These are phyloP conservation scores for Epinephelus moara DNA, from an alignment of 2,113 vertebrate genomes.

Conservation along the genomic window DNA sequence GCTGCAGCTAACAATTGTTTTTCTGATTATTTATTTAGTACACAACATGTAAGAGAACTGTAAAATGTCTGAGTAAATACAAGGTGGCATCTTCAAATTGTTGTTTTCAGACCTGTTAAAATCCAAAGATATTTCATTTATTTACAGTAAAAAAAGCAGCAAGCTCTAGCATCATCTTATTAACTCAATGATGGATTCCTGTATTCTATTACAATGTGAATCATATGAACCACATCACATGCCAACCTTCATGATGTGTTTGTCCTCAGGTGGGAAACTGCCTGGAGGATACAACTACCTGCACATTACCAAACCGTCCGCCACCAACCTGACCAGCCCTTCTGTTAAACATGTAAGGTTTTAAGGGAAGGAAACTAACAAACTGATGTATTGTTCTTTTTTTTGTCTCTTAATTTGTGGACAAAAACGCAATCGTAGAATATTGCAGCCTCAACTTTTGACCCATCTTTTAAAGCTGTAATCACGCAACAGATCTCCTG, in stretches of 20 bases:
- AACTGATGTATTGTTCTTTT: neutral
- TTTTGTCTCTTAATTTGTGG: neutral
- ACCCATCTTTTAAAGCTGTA: neutral
- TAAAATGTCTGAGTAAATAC: too few species aligned
- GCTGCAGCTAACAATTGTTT: neutral
- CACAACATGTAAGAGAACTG: too few species aligned
- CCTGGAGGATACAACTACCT: constrained; percentile 92
- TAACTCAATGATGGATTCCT: too few species aligned
- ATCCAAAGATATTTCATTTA: too few species aligned
- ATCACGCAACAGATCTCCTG: neutral
- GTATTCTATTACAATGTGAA: neutral
- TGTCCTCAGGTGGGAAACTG: constrained; percentile 87
- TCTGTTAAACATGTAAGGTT: constrained; percentile 76
- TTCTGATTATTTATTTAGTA: too few species aligned
- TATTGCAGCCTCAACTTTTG: neutral
- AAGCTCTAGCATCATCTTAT: too few species aligned
- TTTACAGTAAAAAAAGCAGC: too few species aligned
- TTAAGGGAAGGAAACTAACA: too few species aligned
- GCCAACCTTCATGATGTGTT: neutral
- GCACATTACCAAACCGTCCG: constrained; percentile 86
- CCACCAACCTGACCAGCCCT: constrained; percentile 54
- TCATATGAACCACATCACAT: neutral
- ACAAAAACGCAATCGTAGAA: neutral
- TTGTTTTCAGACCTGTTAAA: too few species aligned
- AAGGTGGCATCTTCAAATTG: too few species aligned